These are phyloP conservation scores for Macaca nemestrina DNA, from an alignment of 2,113 vertebrate genomes.

Conservation along the genomic window DNA sequence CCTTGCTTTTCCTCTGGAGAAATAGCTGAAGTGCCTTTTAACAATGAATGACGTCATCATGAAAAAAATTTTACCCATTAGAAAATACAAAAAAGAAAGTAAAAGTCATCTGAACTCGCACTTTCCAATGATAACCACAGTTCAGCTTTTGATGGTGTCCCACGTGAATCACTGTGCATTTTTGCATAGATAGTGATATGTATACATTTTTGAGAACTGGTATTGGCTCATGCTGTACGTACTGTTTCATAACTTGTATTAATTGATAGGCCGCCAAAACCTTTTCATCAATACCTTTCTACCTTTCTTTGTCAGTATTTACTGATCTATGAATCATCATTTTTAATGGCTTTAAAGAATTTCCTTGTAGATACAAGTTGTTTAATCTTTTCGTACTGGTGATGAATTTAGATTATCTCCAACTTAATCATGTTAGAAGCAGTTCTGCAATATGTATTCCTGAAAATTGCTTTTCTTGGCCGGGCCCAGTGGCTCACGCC, in stretches of 20 bases:
- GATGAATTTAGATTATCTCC: background rate
- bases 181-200: background rate
- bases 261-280: background rate
- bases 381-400: background rate
- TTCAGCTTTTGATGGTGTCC: background rate
- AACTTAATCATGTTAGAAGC: background rate
- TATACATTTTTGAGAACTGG: background rate
- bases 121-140: background rate
- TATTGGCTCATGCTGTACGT: background rate
- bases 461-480: background rate
- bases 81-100: background rate
- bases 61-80: background rate
- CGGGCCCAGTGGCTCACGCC: too few relatives aligned
- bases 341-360: conserved; percentile 12
- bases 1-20: conserved; percentile 15
- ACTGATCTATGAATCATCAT: background rate
- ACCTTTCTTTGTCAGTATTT: background rate
- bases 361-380: background rate
- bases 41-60: background rate
- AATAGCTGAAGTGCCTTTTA: background rate
- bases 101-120: background rate
- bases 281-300: background rate
- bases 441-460: background rate
- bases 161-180: background rate
- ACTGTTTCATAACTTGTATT: background rate